These are phyloP conservation scores for Neodiprion lecontei DNA, from an alignment of 1,140 invertebrate species.

Conservation along the genomic window DNA sequence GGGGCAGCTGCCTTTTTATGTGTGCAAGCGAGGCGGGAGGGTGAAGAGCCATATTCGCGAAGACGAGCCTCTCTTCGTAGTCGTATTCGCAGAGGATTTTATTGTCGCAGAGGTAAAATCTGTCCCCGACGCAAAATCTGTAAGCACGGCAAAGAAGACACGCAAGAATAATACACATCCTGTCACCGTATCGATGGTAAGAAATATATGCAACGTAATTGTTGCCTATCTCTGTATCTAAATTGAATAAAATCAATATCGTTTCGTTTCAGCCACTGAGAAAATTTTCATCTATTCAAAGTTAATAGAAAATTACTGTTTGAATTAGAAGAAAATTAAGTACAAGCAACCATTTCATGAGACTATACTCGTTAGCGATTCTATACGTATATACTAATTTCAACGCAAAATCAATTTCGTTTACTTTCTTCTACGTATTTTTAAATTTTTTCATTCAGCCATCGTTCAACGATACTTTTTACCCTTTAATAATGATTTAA, in stretches of 20 bases:
- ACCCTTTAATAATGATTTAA: no score
- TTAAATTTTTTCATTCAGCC: no score
- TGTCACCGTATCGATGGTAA: not conserved
- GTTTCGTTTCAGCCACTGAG: no score
- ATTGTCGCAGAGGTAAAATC: slow-evolving; percentile 96
- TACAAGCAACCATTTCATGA: no score
- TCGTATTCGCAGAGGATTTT: slow-evolving; percentile 98
- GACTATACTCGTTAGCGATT: no score
- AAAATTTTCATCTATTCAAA: no score
- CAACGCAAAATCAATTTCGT: no score
- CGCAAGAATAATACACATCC: not conserved
- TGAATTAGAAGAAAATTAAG: no score
- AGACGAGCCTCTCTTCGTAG: slow-evolving; percentile 91
- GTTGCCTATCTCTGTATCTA: not conserved
- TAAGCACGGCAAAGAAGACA: slow-evolving; percentile 36
- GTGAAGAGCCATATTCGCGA: slow-evolving; percentile 91
- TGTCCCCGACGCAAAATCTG: slow-evolving; percentile 97
- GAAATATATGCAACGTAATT: not conserved
- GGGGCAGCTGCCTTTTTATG: slow-evolving; percentile 82
- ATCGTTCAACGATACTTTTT: no score
- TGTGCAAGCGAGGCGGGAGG: slow-evolving; percentile 82
- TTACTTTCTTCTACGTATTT: no score
- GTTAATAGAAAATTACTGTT: no score
- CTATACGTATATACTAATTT: no score
- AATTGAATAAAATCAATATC: not conserved